phyloP scores from a whole-genome alignment of 2,888 invertebrate species.

The Meloe dianella region DNA sequence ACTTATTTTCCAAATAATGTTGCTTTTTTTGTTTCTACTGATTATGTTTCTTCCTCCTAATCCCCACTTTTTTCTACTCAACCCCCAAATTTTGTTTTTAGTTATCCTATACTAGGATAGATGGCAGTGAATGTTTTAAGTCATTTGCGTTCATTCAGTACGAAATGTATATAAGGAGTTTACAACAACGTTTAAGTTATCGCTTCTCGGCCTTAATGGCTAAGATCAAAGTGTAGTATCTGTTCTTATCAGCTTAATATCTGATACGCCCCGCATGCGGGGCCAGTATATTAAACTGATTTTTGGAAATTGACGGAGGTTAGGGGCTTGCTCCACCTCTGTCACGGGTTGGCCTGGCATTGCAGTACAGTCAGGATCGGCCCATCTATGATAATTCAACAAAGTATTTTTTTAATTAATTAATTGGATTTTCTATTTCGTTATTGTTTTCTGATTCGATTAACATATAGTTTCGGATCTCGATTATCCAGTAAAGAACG shows the following conservation, averaged over 20 bases:
- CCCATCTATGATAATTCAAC: constrained; percentile 48
- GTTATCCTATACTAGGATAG: background rate
- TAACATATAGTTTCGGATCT: too few relatives aligned
- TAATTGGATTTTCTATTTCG: too few relatives aligned
- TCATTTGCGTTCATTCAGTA: background rate
- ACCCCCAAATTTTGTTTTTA: background rate
- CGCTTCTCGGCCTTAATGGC: constrained; percentile 53
- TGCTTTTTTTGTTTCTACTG: background rate
- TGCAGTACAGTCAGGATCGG: constrained; percentile 72
- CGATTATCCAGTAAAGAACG: too few relatives aligned
- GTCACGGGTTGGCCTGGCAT: constrained; percentile 73
- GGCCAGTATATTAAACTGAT: constrained; percentile 64
- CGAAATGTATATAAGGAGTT: background rate
- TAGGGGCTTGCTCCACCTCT: constrained; percentile 71
- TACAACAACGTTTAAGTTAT: constrained; percentile 6
- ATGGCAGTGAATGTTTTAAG: background rate
- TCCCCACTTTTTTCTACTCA: background rate
- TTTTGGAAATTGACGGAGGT: constrained; percentile 62
- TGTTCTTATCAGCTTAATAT: constrained; percentile 76
- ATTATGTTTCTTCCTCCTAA: background rate
- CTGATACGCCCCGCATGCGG: constrained; percentile 65
- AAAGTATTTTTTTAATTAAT: too few relatives aligned
- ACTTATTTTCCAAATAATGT: background rate
- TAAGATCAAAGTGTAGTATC: constrained; percentile 71
- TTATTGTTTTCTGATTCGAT: too few relatives aligned